Base-by-base conservation (phyloP, 2,113 vertebrate genomes). In the Saimiri boliviensis region DNA sequence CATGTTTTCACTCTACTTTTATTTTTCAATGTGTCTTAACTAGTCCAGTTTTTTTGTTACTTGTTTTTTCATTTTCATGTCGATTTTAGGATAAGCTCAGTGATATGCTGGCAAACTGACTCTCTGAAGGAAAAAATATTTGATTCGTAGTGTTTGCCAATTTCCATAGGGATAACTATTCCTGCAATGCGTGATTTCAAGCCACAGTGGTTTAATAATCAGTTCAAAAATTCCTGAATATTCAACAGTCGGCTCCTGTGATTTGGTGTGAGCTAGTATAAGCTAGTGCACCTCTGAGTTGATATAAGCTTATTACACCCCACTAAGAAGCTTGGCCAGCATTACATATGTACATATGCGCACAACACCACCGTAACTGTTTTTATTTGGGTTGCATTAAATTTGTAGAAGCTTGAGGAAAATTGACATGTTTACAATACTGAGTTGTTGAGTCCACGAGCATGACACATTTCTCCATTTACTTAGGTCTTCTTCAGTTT, bases 401-500 rank as follows among this genome's bases (percentile, higher is more conserved):
- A 84, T 86, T 40, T 47, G 32, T 73, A 87, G n/a, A 47, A 79
- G 2, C 73, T 49, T 87, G 82, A 71, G 32, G 30, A 90, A 89
- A 94, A 56, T 5, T 25, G 16, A 45, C 52, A 83, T 74, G 89
- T 96, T 89, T 92, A 82, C 7, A 86, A 70, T 77, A 63, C 11
- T n/a, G 52, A 79, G 5, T 82, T 56, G 5, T 70, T 30, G 2
- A 76, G 11, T 16, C 8, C n/a, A 45, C 77, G 54, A 79, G 83
- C 35, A 70, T 45, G 12, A 83, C 32, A 30, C 8, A 23, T 56
- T 91, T 19, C 35, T 88, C 35, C 49, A 54, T 71, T 83, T n/a
- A 88, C 73, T 83, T n/a, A 80, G 35, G 56, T 58, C 3, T 93
- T 89, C n/a, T 76, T 91, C 90, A 77, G 35, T 84, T 84, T 93